Base-by-base conservation (phyloP, 2,113 vertebrate genomes). In the Panthera uncia region DNA sequence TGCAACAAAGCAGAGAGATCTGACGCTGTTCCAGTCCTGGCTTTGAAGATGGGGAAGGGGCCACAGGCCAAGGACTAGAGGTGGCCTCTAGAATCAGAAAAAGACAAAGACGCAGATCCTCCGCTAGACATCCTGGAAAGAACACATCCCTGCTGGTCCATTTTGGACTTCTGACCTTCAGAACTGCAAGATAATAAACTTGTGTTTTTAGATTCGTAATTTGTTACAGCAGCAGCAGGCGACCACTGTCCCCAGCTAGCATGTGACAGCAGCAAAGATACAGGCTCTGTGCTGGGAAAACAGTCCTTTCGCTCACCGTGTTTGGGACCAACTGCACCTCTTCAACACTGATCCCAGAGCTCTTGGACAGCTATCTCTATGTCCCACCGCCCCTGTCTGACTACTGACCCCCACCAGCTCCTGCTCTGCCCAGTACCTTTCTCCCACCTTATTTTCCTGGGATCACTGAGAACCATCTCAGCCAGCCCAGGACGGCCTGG, bases 41-140 rank as follows among this genome's bases (percentile, higher is more conserved):
- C 41, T 96, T 71, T 57, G 41, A 79, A 74, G 50, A 36, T 1
- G 2, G 21, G 65, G 45, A 45, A 45, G 27, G 9, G 73, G 5
- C 9, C 31, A 4, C 0, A 3, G 50, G 14, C n/a, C n/a, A 13
- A n/a, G 38, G 36, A 21, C n/a, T 3, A 10, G 3, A 38, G 83
- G 61, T 4, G 7, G 16, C 50, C 52, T 78, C 90, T n/a, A 13
- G 57, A 71, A 52, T 63, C 61, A 3, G 19, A 45, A 41, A 79
- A 63, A 45, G 78, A 55, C 7, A 19, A 48, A n/a, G 19, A 50
- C 23, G 12, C 4, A 65, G 36, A 87, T 23, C 41, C 27, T 41
- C 23, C 25, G 31, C 11, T 1, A n/a, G 31, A 57, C n/a, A 9
- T 87, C 52, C 80, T 27, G 13, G 73, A 45, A 91, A 25, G 29